phyloP scores from a whole-genome alignment of 2,888 invertebrate species.

The Thymelicus acteon region DNA sequence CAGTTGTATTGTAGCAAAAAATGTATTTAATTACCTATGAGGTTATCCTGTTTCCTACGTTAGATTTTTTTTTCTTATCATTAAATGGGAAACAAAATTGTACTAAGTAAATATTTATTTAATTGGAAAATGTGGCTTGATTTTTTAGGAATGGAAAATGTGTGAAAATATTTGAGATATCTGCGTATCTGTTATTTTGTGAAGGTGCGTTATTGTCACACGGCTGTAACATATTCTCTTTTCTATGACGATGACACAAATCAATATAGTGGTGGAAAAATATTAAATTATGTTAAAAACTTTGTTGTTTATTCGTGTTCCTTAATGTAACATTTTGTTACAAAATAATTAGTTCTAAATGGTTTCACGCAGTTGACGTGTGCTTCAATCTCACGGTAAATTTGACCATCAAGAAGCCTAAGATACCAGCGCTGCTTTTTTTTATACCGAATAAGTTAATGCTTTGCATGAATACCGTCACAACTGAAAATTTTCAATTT shows the following conservation, averaged over 20 bases:
- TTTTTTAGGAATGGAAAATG: no score
- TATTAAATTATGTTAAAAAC: constrained; percentile 48
- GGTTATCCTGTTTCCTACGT: no score
- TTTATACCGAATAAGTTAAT: no score
- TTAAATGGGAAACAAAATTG: background rate
- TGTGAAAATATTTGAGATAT: constrained; percentile 8
- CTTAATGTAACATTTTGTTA: background rate
- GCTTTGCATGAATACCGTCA: no score
- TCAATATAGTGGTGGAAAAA: constrained; percentile 50
- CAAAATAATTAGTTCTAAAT: no score
- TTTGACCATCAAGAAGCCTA: no score
- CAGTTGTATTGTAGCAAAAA: no score
- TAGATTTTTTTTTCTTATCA: background rate
- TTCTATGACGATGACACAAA: constrained; percentile 54
- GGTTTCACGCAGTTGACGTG: no score
- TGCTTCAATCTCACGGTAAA: no score
- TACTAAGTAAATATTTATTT: background rate
- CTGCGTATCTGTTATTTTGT: constrained; percentile 20
- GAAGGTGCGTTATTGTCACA: constrained; percentile 41
- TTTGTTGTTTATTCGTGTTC: constrained; percentile 31
- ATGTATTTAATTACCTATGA: no score
- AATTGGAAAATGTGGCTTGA: background rate
- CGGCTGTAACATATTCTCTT: constrained; percentile 56
- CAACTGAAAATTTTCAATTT: no score
- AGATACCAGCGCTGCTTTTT: no score